Evolutionary conservation across 35 echinoderm and acorn worm genomes (phyloP).

Genomic region (Hemicentrotus pulcherrimus): DNA sequence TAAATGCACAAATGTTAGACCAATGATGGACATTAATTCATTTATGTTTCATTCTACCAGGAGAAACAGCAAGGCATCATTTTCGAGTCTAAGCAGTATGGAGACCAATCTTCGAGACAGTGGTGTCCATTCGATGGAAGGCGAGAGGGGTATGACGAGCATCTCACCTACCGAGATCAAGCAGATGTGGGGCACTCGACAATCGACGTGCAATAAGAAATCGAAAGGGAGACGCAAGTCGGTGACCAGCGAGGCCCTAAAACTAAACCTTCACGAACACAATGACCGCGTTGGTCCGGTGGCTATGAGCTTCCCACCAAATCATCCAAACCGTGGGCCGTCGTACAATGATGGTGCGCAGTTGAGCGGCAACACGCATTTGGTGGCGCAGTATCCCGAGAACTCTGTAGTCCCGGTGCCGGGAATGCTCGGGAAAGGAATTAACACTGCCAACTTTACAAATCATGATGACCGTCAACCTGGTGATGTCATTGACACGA

Average conservation of each 20-base stretch:
- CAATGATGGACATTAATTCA: neutral
- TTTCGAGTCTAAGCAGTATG: conserved; percentile 24
- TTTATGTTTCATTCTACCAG: conserved; percentile 13
- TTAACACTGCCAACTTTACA: neutral
- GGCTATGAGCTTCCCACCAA: neutral
- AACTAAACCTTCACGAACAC: neutral
- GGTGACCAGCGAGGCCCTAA: neutral
- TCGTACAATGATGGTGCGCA: neutral
- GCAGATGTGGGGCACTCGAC: conserved; percentile 14
- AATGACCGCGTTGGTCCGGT: neutral
- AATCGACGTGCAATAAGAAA: neutral
- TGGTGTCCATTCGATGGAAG: conserved; percentile 50
- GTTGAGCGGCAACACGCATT: neutral
- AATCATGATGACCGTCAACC: neutral
- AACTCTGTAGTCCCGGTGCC: conserved; percentile 41
- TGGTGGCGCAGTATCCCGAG: conserved; percentile 48
- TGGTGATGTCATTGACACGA: conserved; percentile 16
- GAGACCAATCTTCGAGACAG: conserved; percentile 46
- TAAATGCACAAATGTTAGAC: neutral
- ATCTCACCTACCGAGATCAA: neutral
- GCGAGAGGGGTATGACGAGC: conserved; percentile 1
- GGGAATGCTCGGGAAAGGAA: conserved; percentile 47
- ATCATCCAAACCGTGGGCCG: neutral
- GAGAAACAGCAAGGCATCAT: conserved; percentile 49
- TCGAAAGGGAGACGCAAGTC: neutral